Percentiles rank a stretch among this genome's conserved stretches.
phyloP scores from a whole-genome alignment of 2,797 vertebrate species.

The Falco novaeseelandiae region DNA sequence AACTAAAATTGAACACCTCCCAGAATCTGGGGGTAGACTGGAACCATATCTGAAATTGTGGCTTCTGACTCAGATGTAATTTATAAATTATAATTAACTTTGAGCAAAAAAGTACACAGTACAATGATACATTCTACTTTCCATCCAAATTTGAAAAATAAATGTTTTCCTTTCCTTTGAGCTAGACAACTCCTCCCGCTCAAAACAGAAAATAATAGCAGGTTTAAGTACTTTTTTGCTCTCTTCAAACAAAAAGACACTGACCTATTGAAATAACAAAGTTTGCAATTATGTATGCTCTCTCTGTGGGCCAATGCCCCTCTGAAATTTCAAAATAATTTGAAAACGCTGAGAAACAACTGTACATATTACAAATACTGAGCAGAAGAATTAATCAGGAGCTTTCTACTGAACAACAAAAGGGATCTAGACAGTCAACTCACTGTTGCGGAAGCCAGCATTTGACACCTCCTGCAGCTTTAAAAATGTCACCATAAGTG shows the following conservation, averaged over 20 bases:
- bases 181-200: background rate
- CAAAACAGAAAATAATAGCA: background rate
- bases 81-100: background rate
- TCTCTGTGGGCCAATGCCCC: background rate
- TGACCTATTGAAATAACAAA: background rate
- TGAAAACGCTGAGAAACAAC: background rate
- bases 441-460: background rate
- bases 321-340: background rate
- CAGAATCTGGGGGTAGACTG: background rate
- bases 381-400: background rate
- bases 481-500: background rate
- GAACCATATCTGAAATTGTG: background rate
- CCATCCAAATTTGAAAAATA: background rate
- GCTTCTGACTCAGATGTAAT: background rate
- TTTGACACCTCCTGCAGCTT: background rate
- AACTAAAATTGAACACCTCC: background rate
- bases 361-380: background rate
- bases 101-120: background rate
- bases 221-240: background rate
- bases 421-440: background rate
- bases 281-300: background rate
- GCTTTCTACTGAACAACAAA: background rate
- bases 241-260: background rate
- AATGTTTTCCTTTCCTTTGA: background rate
- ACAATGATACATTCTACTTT: background rate